Evolutionary conservation across 2,113 vertebrate species (phyloP), one percentile per base, ranked within the genome.

Genomic region (Nannobrachium achirus): DNA sequence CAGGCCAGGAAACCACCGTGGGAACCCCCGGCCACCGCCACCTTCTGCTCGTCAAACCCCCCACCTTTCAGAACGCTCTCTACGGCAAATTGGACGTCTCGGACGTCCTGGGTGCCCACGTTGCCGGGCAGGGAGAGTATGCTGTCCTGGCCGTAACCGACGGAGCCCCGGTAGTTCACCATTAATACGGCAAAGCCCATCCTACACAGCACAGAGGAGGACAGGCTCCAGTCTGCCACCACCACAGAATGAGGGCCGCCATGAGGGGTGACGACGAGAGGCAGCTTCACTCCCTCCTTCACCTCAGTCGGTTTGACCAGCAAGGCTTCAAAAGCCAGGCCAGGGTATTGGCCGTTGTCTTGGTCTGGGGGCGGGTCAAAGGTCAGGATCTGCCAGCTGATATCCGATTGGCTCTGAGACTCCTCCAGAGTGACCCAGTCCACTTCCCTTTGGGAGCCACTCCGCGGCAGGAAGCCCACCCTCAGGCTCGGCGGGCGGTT

Each of bases 1-100:
- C 95, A 97, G 0, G 95, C 94, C 80, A 99, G 88, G 88, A 99
- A 98, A 62, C 97, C 98, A 0, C 98, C 97, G 0, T 98, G 97
- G 0, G 97, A 99, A 51, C 97, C 96, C 0, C 97, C 97, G 3
- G 91, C 81, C 33, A 98, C 73, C 1, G 94, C 94, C 56, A 98
- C 92, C 0, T 89, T 95, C 41, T 90, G 18, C 10, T 75, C 3
- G 0, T 98, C 93, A 11, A 96, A 90, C 0, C 18, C 8, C 2
- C 86, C 91, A 1, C 87, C 81, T 75, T 91, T 92, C 68, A 99
- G 89, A 44, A 97, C 86, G 59, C 85, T 91, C 87, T 96, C 92
- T 40, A 96, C 95, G 0, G 95, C 95, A 75, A 94, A 83, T 97
- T 99, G 87, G 6, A 99, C 94, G 19, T 99, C 98, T 14, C 65